Percentiles rank a stretch among this genome's conserved stretches.
Conservation (phyloP, 2,888 invertebrate species). For the Gymnoscelis rufifasciata region DNA sequence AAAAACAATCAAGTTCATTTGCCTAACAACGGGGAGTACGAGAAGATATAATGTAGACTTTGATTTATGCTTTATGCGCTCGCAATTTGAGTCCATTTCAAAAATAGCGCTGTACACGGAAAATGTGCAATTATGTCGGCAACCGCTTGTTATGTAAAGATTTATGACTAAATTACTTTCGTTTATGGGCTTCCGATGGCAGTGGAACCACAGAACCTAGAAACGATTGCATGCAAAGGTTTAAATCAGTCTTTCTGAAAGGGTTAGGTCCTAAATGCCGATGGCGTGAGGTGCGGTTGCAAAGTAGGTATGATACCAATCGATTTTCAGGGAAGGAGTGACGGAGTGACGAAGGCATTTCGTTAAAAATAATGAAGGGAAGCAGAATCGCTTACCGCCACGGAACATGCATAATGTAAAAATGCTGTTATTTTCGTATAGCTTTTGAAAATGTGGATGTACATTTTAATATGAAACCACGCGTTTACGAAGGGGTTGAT, state of each 20-base stretch:
- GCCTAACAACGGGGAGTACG: too few relatives aligned
- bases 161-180: conserved; percentile 1
- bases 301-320: conserved; percentile 32
- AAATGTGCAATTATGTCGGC: conserved; percentile 6
- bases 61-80: background rate
- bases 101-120: conserved; percentile 3
- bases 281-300: conserved; percentile 14
- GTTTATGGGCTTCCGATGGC: background rate
- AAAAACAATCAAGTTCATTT: background rate
- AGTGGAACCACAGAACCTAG: background rate
- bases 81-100: conserved; percentile 1
- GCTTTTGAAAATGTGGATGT: conserved; percentile 10
- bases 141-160: conserved; percentile 1
- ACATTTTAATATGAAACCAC: conserved; percentile 12
- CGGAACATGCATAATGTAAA: conserved; percentile 23
- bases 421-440: conserved; percentile 12
- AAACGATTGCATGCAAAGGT: background rate
- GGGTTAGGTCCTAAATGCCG: conserved; percentile 14
- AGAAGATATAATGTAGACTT: too few relatives aligned
- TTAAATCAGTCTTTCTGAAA: background rate
- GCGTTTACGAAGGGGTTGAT: conserved; percentile 9
- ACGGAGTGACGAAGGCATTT: conserved; percentile 24
- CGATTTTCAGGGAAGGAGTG: conserved; percentile 40
- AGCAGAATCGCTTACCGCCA: conserved; percentile 28
- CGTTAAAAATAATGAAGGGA: conserved; percentile 42